These are phyloP conservation scores for Murina feae DNA, from an alignment of 2,113 vertebrate species.

Conservation along the genomic window DNA sequence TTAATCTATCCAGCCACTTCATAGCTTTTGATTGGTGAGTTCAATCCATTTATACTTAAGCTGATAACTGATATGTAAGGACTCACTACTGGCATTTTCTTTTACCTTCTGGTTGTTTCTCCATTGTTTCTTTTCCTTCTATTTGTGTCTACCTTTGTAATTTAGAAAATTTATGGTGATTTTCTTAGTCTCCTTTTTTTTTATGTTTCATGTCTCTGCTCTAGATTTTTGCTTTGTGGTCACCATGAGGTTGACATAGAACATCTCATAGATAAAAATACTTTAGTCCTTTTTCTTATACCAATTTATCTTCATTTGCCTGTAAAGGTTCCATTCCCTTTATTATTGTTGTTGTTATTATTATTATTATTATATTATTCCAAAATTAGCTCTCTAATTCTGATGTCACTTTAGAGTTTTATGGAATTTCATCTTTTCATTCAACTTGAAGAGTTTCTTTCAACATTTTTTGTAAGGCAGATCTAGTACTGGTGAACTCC, in stretches of 20 bases:
- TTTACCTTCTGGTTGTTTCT: background rate
- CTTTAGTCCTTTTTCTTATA: background rate
- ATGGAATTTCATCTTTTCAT: background rate
- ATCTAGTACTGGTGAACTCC: background rate
- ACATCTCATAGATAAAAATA: background rate
- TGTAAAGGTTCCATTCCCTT: background rate
- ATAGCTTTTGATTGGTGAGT: background rate
- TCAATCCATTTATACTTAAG: background rate
- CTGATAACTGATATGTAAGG: background rate
- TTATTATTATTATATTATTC: background rate
- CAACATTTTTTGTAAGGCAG: background rate
- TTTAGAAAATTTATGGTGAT: background rate
- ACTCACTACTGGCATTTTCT: background rate
- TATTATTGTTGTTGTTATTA: too few species aligned
- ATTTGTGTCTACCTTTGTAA: background rate
- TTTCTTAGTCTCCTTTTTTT: background rate
- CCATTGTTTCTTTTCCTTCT: background rate
- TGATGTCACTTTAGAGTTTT: background rate
- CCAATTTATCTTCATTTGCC: background rate
- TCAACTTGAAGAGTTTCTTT: background rate
- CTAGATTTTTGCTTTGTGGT: background rate
- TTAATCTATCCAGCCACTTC: background rate
- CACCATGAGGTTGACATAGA: background rate
- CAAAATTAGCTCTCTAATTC: background rate
- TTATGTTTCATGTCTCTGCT: background rate